phyloP scores from a whole-genome alignment of 2,888 invertebrate genomes.

The Idaea aversata region DNA sequence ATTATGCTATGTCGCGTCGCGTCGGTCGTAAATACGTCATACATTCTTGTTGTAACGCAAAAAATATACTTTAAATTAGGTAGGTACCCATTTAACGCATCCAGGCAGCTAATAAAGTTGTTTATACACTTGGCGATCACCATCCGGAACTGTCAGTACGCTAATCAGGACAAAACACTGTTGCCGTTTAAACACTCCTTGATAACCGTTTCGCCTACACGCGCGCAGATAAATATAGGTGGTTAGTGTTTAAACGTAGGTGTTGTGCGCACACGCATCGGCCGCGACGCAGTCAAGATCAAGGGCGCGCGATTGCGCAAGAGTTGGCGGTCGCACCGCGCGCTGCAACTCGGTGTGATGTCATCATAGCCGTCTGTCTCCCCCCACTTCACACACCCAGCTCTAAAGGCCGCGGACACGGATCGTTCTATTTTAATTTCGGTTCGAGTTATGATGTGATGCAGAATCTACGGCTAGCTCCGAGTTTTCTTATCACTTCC shows the following conservation, averaged over 20 bases:
- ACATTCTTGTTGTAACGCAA: not conserved
- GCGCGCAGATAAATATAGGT: slow-evolving; percentile 73
- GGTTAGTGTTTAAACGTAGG: slow-evolving; percentile 56
- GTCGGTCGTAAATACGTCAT: not conserved
- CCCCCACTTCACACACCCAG: slow-evolving; percentile 47
- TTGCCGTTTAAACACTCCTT: slow-evolving; percentile 48
- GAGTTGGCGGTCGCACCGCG: slow-evolving; percentile 75
- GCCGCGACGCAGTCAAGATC: slow-evolving; percentile 80
- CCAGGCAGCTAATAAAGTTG: slow-evolving; percentile 41
- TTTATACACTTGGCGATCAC: slow-evolving; percentile 41
- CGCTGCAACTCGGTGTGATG: slow-evolving; percentile 74
- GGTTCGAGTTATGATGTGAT: slow-evolving; percentile 26
- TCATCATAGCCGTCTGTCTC: slow-evolving; percentile 65
- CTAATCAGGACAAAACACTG: slow-evolving; percentile 57
- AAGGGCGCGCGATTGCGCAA: slow-evolving; percentile 79
- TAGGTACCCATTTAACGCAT: slow-evolving; percentile 32
- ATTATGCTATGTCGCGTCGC: not conserved
- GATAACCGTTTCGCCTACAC: slow-evolving; percentile 68
- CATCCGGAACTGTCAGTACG: slow-evolving; percentile 56
- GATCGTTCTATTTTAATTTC: slow-evolving; percentile 66
- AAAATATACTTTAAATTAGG: slow-evolving; percentile 1
- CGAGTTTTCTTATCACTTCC: slow-evolving; percentile 21
- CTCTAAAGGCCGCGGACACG: slow-evolving; percentile 66
- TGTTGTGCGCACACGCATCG: slow-evolving; percentile 69
- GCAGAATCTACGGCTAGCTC: slow-evolving; percentile 15